Base-by-base conservation (phyloP, 2,888 invertebrate species). In the Oligia latruncula region DNA sequence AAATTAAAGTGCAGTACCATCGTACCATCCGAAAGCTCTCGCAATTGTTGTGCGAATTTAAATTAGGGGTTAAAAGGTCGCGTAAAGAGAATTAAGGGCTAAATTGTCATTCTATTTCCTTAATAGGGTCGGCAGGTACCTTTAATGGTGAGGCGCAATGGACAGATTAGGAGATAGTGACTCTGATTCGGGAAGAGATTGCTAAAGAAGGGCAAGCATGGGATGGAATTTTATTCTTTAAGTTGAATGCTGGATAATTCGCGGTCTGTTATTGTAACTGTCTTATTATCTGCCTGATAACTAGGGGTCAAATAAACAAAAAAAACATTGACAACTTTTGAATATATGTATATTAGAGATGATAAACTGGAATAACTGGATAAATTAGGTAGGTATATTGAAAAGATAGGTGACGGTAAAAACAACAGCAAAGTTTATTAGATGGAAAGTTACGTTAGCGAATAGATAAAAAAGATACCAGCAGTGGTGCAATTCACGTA, bases 1-100 rank as follows among this genome's bases (percentile, higher is more conserved):
- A 84, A 87, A 87, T 87, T 87, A 87, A 88, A 88, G 78, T 86
- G 86, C 87, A 87, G 86, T 83, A 81, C 84, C 74, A 74, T 87
- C 66, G 65, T 64, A 70, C 64, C 43, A 67, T 72, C 43, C 76
- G 71, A 81, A 78, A 77, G 87, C 78, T 81, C 71, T 73, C 76
- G 66, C 81, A 77, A 87, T 87, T 86, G 86, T 86, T 85, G 74
- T 78, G 77, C 77, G 87, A 85, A 86, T 86, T 87, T 86, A 85
- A 86, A 86, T 87, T 77, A 87, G 78, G 78, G 82, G 68, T 79
- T 84, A 76, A 84, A 84, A 84, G 78, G 78, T 83, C 65, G 78
- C 74, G 84, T 80, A 80, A 76, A 84, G 74, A 20, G 68, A 85
- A 84, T 87, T 87, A 75, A 67, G 74, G 68, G 71, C 55, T 43